These are phyloP conservation scores for Lithophane leautieri DNA, from an alignment of 2,888 invertebrate species.

Conservation along the genomic window DNA sequence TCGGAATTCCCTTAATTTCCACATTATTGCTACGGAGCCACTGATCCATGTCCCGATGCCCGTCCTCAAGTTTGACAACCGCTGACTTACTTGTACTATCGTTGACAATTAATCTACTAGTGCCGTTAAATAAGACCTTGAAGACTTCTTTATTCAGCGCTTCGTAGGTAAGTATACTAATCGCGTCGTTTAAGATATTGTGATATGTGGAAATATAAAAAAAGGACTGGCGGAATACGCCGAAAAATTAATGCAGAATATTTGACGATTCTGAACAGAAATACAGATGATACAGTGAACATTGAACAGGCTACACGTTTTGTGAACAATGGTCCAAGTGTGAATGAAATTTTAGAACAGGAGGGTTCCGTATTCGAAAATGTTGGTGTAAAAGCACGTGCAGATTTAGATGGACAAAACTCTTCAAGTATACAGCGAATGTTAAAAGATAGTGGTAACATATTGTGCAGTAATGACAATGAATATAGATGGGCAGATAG, in stretches of 20 bases:
- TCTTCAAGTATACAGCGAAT: conserved; percentile 15
- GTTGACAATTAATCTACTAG: background rate
- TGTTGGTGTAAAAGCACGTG: background rate
- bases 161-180: background rate
- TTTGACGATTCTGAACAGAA: background rate
- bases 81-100: background rate
- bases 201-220: background rate
- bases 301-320: background rate
- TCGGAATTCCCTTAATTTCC: too few relatives aligned
- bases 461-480: conserved; percentile 11
- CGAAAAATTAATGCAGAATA: conserved; percentile 1
- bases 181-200: background rate
- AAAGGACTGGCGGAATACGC: background rate
- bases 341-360: background rate
- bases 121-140: background rate
- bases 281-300: background rate
- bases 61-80: too few relatives aligned
- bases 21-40: too few relatives aligned
- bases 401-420: background rate
- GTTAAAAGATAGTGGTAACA: conserved; percentile 13
- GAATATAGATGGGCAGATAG: conserved; percentile 8
- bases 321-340: background rate
- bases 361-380: background rate
- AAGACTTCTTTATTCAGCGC: background rate
- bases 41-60: too few relatives aligned